A percentile compares a stretch with the other conserved stretches of the same genome.
phyloP scores from a whole-genome alignment of 2,797 vertebrate species.

The Micromesistius poutassou region DNA sequence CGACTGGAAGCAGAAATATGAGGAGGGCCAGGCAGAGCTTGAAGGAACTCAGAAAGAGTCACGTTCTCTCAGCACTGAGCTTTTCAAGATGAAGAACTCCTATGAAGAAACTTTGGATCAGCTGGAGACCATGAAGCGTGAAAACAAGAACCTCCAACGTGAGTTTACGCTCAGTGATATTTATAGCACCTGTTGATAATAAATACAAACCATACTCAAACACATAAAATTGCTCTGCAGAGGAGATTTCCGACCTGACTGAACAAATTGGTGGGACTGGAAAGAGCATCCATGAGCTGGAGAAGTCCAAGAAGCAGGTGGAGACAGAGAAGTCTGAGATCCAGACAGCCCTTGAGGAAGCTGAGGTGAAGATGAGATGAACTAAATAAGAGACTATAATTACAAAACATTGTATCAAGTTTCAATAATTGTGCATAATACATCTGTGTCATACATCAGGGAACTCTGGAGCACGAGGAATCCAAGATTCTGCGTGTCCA shows the following conservation, averaged over 20 bases:
- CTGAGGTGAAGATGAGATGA: constrained; percentile 63
- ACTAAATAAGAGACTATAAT: constrained; percentile 44
- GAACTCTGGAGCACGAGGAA: constrained; percentile 84
- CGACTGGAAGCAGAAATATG: constrained; percentile 79
- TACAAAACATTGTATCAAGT: not conserved
- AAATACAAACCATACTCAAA: not conserved
- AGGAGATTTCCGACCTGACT: constrained; percentile 78
- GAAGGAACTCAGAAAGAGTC: constrained; percentile 75
- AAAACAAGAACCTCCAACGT: constrained; percentile 76
- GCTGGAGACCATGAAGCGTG: constrained; percentile 74
- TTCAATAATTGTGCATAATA: not conserved
- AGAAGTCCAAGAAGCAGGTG: constrained; percentile 75
- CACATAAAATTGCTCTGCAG: constrained; percentile 39
- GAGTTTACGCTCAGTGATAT: constrained; percentile 5
- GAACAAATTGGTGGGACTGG: constrained; percentile 75
- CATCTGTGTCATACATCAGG: constrained; percentile 56
- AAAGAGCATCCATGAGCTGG: constrained; percentile 75
- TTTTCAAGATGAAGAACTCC: constrained; percentile 81
- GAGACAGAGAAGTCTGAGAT: constrained; percentile 28
- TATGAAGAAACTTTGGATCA: constrained; percentile 77
- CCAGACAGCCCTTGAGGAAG: constrained; percentile 37
- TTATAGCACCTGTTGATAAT: not conserved
- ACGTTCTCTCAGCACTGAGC: constrained; percentile 71
- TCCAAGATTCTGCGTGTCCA: constrained; percentile 77
- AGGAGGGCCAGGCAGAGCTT: constrained; percentile 74